Evolutionary conservation across 2,888 invertebrate genomes (phyloP), one percentile per base, ranked within the genome.

Genomic region (Notocelia uddmanniana): DNA sequence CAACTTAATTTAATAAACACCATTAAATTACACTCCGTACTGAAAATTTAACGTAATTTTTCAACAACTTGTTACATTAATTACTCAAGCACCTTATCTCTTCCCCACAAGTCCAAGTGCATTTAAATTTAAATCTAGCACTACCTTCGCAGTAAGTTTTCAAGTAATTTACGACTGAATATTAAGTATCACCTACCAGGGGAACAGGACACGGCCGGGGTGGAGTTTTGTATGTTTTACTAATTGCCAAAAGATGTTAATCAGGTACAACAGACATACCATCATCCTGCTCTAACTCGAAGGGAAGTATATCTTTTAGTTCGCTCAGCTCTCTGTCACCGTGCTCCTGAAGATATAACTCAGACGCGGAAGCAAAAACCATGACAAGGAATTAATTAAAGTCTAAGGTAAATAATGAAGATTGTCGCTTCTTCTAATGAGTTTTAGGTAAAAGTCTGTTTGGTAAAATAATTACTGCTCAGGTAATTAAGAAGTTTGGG

Each of bases 171-270:
- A 93, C 92, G 89, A 88, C 82, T 83, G 92, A 91, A 92, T 92
- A 93, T 89, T 92, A 91, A 93, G 88, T 85, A 91, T 93, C 92
- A 93, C 92, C 92, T 92, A 92, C 92, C 92, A 90, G 91, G 91
- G 92, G 90, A 86, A 79, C 88, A 88, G 90, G 90, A 93, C 93
- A 94, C 83, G 91, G 88, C 89, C 89, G 90, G 93, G 94, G 94
- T 91, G 94, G 94, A 94, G 94, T 94, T 94, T 94, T 94, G 94
- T 94, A 92, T 94, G 94, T 94, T 94, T 94, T 94, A 94, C 94
- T 95, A 94, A 94, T 94, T 94, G 94, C 94, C 87, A 93, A 94
- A 94, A 94, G 94, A 95, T 95, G 94, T 90, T 94, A 94, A 94
- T 94, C 93, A 91, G 92, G 87, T 91, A 83, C 83, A 81, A 78